Base-by-base conservation (phyloP, 2,888 invertebrate genomes). In the Sarcophaga carnaria region DNA sequence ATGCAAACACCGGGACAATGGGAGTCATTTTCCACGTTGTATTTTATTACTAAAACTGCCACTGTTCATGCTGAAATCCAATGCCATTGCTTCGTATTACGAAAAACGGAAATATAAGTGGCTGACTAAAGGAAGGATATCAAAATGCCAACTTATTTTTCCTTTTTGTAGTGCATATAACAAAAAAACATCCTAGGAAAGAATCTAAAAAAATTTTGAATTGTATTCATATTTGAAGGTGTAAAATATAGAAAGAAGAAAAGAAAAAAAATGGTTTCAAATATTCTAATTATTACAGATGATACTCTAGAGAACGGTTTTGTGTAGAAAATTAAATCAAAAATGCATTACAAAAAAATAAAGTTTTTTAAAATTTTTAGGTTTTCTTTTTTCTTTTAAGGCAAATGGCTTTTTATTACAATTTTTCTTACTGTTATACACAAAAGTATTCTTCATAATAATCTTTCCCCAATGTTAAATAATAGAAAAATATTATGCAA, bases 1-100 rank as follows among this genome's bases (percentile, higher is more conserved):
- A 79, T 85, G 81, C 81, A 85, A 81, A 81, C 85, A 78, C 49
- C 70, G 20, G 81, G 17, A 79, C 83, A 83, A 70, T 74, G 54
- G 64, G 12, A 80, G 71, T 63, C 22, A 27, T 76, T 78, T 78
- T 72, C n/a, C 14, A 63, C 66, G 20, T 67, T 69, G 20, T 72
- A 20, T 76, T 75, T 76, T 71, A 76, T 71, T 76, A 76, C 54
- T 54, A 47, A 10, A 27, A 10, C 49, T 54, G n/a, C 27, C 25
- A 62, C 70, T 45, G 17, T 27, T 64, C 10, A 4, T 14, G 37
- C 20, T n/a, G 10, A 14, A 63, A 27, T 69, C 17, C 47, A 27
- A 60, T 22, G 62, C 45, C 17, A 25, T 17, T 63, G 27, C 4
- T 60, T 3, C 17, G 6, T 4, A n/a, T 45, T 45, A 37, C 8